Percentiles rank a stretch among this genome's conserved stretches.
These are phyloP conservation scores for Trissolcus brochymenae DNA, from an alignment of 2,888 invertebrate species.

Conservation along the genomic window DNA sequence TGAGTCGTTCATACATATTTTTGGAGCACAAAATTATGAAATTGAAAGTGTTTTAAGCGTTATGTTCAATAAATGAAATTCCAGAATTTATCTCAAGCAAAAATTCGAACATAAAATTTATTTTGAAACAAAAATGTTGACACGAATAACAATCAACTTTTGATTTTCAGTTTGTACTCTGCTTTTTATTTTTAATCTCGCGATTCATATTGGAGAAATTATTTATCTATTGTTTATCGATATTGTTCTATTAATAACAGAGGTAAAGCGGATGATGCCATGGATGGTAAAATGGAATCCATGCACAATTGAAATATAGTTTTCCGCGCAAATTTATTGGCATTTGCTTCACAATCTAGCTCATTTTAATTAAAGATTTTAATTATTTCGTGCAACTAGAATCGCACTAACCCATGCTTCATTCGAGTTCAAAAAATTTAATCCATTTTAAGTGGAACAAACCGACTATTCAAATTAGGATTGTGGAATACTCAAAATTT, in stretches of 20 bases:
- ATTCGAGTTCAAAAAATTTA: constrained; percentile 8
- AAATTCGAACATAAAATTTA: no score
- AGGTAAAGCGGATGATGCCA: constrained; percentile 11
- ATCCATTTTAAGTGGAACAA: constrained; percentile 17
- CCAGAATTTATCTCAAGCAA: no score
- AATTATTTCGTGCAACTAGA: constrained; percentile 30
- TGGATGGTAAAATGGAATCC: not conserved
- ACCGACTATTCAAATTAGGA: no score
- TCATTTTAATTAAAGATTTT: constrained; percentile 50
- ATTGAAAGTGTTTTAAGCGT: no score
- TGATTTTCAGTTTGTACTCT: no score
- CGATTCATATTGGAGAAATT: not conserved
- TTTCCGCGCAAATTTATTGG: constrained; percentile 33
- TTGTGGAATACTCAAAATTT: no score
- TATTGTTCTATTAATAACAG: constrained; percentile 33
- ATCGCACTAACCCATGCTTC: constrained; percentile 25
- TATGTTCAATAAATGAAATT: no score
- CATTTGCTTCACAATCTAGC: constrained; percentile 19
- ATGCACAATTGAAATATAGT: constrained; percentile 29
- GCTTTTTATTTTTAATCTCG: not conserved
- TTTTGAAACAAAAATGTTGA: no score
- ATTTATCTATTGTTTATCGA: constrained; percentile 25
- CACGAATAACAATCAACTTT: no score
- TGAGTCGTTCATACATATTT: not conserved
- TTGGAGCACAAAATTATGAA: no score